Percentiles rank a stretch among this genome's conserved stretches.
phyloP scores from a whole-genome alignment of 2,888 invertebrate genomes.

The Tryphoninae sp. region DNA sequence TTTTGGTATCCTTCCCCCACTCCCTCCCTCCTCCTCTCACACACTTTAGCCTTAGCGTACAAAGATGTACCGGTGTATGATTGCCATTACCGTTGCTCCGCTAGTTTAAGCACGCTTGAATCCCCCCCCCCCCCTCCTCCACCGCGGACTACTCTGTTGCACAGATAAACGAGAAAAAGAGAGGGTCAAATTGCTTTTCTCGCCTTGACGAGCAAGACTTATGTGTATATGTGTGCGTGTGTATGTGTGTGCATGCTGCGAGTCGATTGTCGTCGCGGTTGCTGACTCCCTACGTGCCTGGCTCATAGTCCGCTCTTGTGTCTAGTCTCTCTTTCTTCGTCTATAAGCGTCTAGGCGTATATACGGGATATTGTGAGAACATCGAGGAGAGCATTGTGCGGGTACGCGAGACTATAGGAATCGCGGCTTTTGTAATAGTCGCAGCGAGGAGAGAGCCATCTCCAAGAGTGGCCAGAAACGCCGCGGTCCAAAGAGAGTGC shows the following conservation, averaged over 20 bases:
- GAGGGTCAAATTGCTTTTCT: slow-evolving; percentile 64
- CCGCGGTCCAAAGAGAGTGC: slow-evolving; percentile 35
- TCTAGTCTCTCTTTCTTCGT: neutral
- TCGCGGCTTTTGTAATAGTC: slow-evolving; percentile 25
- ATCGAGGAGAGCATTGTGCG: neutral
- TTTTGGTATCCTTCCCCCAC: neutral
- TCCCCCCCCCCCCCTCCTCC: slow-evolving; percentile 47
- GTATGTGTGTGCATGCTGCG: slow-evolving; percentile 17
- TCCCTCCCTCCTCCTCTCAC: slow-evolving; percentile 15
- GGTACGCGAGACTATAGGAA: slow-evolving; percentile 25
- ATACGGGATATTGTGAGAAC: neutral
- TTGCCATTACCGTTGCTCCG: slow-evolving; percentile 77
- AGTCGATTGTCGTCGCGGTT: slow-evolving; percentile 59
- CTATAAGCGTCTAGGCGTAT: slow-evolving; percentile 9
- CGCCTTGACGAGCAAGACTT: slow-evolving; percentile 54
- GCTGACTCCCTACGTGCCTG: slow-evolving; percentile 53
- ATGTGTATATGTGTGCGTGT: neutral
- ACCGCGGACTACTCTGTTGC: slow-evolving; percentile 29
- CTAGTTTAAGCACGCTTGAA: slow-evolving; percentile 66
- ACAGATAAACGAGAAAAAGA: slow-evolving; percentile 53
- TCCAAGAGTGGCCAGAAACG: slow-evolving; percentile 6
- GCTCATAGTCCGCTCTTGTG: neutral
- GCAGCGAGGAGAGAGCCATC: slow-evolving; percentile 8
- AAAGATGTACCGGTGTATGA: slow-evolving; percentile 72
- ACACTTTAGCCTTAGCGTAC: slow-evolving; percentile 68